Evolutionary conservation across 2,888 invertebrate species (phyloP).

Genomic region (Silvanus unidentatus): DNA sequence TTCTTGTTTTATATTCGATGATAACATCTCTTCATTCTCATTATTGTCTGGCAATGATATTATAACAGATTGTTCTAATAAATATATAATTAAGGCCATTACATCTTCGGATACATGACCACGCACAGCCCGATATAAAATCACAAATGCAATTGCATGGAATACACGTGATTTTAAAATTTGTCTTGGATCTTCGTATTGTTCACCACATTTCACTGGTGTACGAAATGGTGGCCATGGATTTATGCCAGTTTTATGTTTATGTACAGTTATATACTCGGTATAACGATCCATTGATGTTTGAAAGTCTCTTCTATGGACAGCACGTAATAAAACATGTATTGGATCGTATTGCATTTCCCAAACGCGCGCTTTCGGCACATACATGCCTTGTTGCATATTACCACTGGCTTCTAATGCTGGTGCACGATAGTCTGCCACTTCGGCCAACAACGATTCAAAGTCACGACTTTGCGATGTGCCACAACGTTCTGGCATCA

Average conservation of each 20-base stretch:
- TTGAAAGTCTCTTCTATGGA: conserved; percentile 89
- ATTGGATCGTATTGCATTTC: conserved; percentile 89
- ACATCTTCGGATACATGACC: conserved; percentile 80
- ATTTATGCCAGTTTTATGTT: conserved; percentile 39
- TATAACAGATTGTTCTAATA: conserved; percentile 76
- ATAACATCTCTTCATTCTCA: conserved; percentile 47
- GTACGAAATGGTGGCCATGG: conserved; percentile 77
- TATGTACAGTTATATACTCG: conserved; percentile 52
- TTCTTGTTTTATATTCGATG: conserved; percentile 29
- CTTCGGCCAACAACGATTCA: conserved; percentile 74
- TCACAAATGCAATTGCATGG: conserved; percentile 71
- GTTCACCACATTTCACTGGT: conserved; percentile 57
- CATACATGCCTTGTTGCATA: conserved; percentile 79
- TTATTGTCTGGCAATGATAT: conserved; percentile 43
- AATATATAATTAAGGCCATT: conserved; percentile 77
- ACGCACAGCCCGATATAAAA: conserved; percentile 78
- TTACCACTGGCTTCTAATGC: conserved; percentile 75
- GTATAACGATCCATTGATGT: conserved; percentile 90
- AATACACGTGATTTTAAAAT: conserved; percentile 58
- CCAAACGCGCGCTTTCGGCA: conserved; percentile 77
- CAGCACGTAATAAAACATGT: conserved; percentile 83
- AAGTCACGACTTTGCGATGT: conserved; percentile 84
- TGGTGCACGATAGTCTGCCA: conserved; percentile 63
- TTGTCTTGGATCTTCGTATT: conserved; percentile 63
- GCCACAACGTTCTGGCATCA: conserved; percentile 95